Percentiles rank a stretch among this genome's conserved stretches.
Conservation (phyloP, 2,797 vertebrate species). For the Oophaga sylvatica region DNA sequence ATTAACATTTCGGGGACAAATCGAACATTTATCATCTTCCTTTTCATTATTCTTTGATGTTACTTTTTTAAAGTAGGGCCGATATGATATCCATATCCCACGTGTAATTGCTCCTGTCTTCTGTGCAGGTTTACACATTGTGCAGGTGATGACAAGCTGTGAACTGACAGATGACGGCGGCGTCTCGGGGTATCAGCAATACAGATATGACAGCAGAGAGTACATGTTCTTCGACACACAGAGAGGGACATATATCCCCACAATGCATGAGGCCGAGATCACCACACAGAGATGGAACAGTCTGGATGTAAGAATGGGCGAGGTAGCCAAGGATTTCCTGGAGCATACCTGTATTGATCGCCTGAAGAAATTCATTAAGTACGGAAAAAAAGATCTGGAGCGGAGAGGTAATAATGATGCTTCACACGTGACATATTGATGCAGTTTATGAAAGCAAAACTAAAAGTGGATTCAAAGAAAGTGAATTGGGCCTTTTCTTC, state of each 20-base stretch:
- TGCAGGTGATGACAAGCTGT: slow-evolving; percentile 55
- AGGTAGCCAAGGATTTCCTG: slow-evolving; percentile 19
- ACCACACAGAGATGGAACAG: slow-evolving; percentile 23
- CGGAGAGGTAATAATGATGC: background rate
- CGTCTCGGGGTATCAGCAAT: slow-evolving; percentile 18
- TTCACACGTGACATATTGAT: slow-evolving; percentile 21
- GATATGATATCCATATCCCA: too few species aligned
- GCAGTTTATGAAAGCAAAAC: slow-evolving; percentile 49
- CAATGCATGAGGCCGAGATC: too few species aligned
- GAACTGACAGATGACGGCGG: slow-evolving; percentile 38
- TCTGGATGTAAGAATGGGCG: rapidly evolving
- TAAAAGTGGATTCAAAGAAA: slow-evolving; percentile 42
- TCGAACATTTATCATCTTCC: too few species aligned
- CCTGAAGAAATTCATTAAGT: background rate
- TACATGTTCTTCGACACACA: slow-evolving; percentile 59
- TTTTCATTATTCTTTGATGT: too few species aligned
- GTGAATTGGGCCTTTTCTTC: slow-evolving; percentile 34
- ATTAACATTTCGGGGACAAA: too few species aligned
- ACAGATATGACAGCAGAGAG: slow-evolving; percentile 60
- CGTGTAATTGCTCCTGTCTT: background rate
- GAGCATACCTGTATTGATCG: rapidly evolving
- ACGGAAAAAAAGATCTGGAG: background rate
- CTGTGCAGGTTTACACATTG: slow-evolving; percentile 42
- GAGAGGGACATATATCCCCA: slow-evolving; percentile 39
- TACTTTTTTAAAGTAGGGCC: too few species aligned